phyloP scores from a whole-genome alignment of 2,113 vertebrate species.

The Rhabdomys dilectus region DNA sequence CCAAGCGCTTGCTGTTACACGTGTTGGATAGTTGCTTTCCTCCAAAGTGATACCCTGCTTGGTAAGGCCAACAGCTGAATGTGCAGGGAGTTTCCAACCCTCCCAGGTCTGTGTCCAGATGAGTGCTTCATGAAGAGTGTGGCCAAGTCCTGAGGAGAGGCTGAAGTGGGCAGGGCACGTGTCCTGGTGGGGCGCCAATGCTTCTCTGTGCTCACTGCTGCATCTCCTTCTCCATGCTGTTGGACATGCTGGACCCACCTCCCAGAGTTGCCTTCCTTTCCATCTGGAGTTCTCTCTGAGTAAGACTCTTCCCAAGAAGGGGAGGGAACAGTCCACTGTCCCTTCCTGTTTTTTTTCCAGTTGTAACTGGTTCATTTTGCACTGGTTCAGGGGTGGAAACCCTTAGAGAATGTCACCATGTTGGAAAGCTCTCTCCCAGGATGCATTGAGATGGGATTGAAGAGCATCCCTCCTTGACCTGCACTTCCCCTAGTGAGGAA shows the following conservation, averaged over 20 bases:
- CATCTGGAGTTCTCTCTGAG: background rate
- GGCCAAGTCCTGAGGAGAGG: background rate
- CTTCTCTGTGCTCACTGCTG: background rate
- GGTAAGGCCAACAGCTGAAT: background rate
- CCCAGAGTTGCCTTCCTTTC: background rate
- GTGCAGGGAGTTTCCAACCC: background rate
- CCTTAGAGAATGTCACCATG: background rate
- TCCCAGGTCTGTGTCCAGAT: background rate
- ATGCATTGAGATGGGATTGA: background rate
- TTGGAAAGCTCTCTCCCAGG: background rate
- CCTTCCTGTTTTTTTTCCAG: background rate
- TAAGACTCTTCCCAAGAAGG: background rate
- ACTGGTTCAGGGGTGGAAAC: background rate
- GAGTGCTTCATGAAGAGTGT: background rate
- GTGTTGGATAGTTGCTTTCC: background rate
- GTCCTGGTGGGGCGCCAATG: background rate
- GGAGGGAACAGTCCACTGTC: accelerated
- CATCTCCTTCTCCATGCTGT: background rate
- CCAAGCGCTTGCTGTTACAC: background rate
- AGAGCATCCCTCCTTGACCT: background rate
- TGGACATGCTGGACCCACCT: background rate
- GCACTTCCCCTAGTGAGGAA: background rate
- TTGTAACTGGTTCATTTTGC: background rate
- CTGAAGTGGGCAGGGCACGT: background rate
- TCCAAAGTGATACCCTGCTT: background rate